phyloP scores from a whole-genome alignment of 2,113 vertebrate genomes.

The Himantopus leucocephalus region DNA sequence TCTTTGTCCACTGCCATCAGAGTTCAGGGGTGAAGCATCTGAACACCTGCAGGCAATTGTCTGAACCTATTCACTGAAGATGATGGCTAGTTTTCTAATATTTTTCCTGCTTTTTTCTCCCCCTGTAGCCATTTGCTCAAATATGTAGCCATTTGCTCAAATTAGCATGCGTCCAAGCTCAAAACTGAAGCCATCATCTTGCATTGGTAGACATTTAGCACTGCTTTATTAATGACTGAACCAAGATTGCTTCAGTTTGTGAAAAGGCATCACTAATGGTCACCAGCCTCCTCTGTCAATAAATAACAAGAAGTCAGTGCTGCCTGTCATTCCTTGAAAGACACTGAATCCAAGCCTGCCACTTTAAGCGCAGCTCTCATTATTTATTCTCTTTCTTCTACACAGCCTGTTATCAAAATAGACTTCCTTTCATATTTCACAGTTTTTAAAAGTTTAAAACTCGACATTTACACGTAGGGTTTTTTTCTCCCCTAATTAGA shows the following conservation, averaged over 20 bases:
- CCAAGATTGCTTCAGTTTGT: neutral
- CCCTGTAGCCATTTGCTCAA: neutral
- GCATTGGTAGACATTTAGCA: neutral
- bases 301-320: neutral
- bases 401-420: constrained; percentile 32
- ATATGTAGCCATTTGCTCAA: neutral
- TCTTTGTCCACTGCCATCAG: neutral
- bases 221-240: neutral
- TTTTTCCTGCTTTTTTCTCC: neutral
- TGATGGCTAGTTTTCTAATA: neutral
- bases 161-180: neutral
- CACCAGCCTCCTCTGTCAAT: neutral
- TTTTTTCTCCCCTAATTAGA: neutral
- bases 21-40: neutral
- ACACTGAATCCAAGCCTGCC: neutral
- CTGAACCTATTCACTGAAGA: neutral
- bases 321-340: constrained; percentile 37
- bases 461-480: neutral
- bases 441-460: constrained; percentile 38
- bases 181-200: neutral
- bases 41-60: neutral
- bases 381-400: constrained; percentile 68
- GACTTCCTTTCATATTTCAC: constrained; percentile 52
- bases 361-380: constrained; percentile 44
- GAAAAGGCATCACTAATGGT: neutral